Evolutionary conservation across 2,797 vertebrate species (phyloP).

Genomic region (Poecilia gillii): DNA sequence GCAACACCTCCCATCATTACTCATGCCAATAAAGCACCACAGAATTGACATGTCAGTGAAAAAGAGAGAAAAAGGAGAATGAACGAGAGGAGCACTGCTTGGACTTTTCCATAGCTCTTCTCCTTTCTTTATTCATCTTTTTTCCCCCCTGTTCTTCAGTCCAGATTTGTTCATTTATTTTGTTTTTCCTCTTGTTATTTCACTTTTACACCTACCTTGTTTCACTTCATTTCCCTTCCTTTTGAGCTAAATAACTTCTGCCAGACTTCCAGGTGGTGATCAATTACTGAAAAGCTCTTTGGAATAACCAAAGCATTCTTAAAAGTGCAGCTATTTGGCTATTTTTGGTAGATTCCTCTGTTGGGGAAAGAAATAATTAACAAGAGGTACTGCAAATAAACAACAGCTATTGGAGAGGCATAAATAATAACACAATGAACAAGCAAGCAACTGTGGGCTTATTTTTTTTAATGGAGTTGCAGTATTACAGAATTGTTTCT

Average conservation of each 20-base stretch:
- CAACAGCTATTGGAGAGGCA: constrained; percentile 34
- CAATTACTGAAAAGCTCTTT: constrained; percentile 74
- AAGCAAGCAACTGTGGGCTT: constrained; percentile 29
- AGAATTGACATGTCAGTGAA: constrained; percentile 76
- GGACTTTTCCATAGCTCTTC: constrained; percentile 63
- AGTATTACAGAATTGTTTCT: constrained; percentile 61
- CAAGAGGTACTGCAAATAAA: constrained; percentile 25
- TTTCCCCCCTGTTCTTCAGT: constrained; percentile 57
- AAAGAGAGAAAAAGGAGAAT: constrained; percentile 52
- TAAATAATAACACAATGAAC: constrained; percentile 57
- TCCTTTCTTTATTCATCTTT: constrained; percentile 53
- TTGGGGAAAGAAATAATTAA: constrained; percentile 67
- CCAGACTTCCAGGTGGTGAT: constrained; percentile 79
- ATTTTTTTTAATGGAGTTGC: constrained; percentile 40
- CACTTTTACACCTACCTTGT: constrained; percentile 51
- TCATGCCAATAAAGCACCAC: constrained; percentile 82
- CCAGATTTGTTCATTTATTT: constrained; percentile 60
- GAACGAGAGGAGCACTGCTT: constrained; percentile 31
- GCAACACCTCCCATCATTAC: constrained; percentile 82
- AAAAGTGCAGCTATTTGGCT: constrained; percentile 59
- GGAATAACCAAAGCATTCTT: constrained; percentile 65
- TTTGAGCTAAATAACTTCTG: constrained; percentile 55
- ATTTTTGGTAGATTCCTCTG: constrained; percentile 65
- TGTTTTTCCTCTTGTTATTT: constrained; percentile 67
- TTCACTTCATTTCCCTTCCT: constrained; percentile 41